Conservation (phyloP, 2,888 invertebrate species). For the Aleiodes alternator region DNA sequence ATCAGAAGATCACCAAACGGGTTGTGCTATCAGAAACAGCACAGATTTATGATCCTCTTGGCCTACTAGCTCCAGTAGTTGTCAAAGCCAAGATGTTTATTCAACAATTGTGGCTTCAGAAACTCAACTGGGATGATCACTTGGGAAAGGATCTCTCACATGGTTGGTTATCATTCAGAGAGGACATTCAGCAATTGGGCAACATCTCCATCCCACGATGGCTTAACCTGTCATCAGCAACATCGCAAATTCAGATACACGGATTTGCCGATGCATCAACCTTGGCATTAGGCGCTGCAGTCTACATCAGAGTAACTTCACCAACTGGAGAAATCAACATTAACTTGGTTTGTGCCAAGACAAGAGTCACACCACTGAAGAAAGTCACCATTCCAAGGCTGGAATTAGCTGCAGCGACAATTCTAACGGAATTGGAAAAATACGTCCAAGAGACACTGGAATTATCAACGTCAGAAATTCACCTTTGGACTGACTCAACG, state of each 20-base stretch:
- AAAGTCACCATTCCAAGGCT: slow-evolving; percentile 54
- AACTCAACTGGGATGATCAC: slow-evolving; percentile 43
- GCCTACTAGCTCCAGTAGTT: slow-evolving; percentile 37
- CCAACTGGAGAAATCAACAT: slow-evolving; percentile 47
- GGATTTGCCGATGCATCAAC: no score
- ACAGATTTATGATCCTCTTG: slow-evolving; percentile 47
- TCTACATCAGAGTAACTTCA: no score
- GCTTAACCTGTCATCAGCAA: no score
- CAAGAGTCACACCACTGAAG: slow-evolving; percentile 53
- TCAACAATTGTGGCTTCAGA: slow-evolving; percentile 44
- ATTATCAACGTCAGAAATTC: background rate
- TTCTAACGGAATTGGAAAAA: slow-evolving; percentile 42
- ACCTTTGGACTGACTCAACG: background rate
- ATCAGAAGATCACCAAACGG: slow-evolving; percentile 32
- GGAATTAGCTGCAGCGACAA: slow-evolving; percentile 52
- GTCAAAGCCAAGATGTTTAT: slow-evolving; percentile 46
- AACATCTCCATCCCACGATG: no score
- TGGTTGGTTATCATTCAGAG: no score
- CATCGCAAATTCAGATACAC: no score
- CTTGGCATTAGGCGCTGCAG: no score
- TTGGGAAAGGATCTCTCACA: background rate
- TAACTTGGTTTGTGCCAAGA: slow-evolving; percentile 51
- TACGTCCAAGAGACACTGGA: background rate
- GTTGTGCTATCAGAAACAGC: slow-evolving; percentile 39
- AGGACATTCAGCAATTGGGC: no score